Conservation (phyloP, 2,888 invertebrate species). For the Proisotoma minuta region DNA sequence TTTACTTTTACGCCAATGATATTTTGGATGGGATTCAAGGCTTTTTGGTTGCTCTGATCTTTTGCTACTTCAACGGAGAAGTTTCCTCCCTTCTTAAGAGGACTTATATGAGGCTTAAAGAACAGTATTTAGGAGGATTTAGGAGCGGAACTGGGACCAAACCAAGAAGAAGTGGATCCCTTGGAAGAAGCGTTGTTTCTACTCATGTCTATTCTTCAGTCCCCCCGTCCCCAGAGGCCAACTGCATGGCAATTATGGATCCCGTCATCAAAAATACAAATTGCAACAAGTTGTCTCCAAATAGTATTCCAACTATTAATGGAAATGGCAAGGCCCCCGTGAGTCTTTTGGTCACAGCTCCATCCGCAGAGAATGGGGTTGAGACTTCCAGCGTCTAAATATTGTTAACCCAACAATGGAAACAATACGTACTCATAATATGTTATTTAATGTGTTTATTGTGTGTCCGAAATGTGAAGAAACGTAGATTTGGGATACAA, state of each 20-base stretch:
- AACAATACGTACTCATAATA: not conserved
- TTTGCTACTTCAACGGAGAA: conserved; percentile 52
- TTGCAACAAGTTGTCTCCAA: conserved; percentile 7
- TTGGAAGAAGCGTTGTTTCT: conserved; percentile 40
- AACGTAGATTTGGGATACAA: not conserved
- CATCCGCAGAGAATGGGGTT: not conserved
- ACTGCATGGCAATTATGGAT: conserved; percentile 19
- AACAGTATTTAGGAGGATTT: conserved; percentile 26
- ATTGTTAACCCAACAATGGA: too few species aligned
- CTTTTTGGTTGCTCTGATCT: conserved; percentile 50
- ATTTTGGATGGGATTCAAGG: conserved; percentile 54
- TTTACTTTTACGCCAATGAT: conserved; percentile 52
- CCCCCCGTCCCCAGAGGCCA: conserved; percentile 44
- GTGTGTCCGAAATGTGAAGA: not conserved
- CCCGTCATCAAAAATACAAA: conserved; percentile 19
- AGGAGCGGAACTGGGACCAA: conserved; percentile 19
- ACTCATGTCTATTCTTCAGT: conserved; percentile 45
- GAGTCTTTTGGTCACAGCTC: not conserved
- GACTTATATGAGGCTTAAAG: conserved; percentile 35
- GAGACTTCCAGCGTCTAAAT: not conserved
- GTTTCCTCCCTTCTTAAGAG: conserved; percentile 47
- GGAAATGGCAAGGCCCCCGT: conserved; percentile 5
- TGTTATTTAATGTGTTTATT: not conserved
- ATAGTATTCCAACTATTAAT: conserved; percentile 26
- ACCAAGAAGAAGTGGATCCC: conserved; percentile 33